These are phyloP conservation scores for Mythimna lalbum DNA, from an alignment of 2,888 invertebrate genomes.

Conservation along the genomic window DNA sequence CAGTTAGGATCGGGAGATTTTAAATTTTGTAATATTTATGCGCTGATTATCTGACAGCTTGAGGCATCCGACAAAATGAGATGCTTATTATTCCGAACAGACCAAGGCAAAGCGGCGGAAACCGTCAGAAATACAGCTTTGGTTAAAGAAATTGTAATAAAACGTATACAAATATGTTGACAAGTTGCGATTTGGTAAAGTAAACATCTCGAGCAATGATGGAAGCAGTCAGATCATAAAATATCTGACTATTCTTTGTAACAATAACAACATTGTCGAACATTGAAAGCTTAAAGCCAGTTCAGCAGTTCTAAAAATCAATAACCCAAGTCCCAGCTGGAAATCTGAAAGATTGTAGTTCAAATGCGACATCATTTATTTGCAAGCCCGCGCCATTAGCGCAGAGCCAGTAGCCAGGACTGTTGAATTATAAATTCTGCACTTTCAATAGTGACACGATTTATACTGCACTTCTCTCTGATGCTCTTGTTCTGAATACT, in stretches of 20 bases:
- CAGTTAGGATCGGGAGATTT: constrained; percentile 49
- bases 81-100: constrained; percentile 27
- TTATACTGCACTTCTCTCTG: constrained; percentile 38
- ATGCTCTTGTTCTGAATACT: constrained; percentile 17
- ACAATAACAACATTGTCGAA: constrained; percentile 10
- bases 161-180: constrained; percentile 7
- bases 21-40: constrained; percentile 52
- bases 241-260: background rate
- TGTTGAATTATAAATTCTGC: constrained; percentile 53
- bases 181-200: background rate
- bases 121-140: constrained; percentile 13
- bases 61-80: constrained; percentile 42
- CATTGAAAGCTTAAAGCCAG: constrained; percentile 4
- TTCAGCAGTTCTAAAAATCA: constrained; percentile 32
- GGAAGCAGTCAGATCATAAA: background rate
- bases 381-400: constrained; percentile 52
- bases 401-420: constrained; percentile 21
- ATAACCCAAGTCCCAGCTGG: constrained; percentile 29
- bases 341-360: constrained; percentile 37
- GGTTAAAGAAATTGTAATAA: constrained; percentile 11
- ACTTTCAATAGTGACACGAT: constrained; percentile 45
- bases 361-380: constrained; percentile 43
- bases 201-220: background rate
- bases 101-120: background rate
- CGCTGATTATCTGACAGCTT: constrained; percentile 39